Evolutionary conservation across 1,140 invertebrate genomes (phyloP).

Genomic region (Atta cephalotes): DNA sequence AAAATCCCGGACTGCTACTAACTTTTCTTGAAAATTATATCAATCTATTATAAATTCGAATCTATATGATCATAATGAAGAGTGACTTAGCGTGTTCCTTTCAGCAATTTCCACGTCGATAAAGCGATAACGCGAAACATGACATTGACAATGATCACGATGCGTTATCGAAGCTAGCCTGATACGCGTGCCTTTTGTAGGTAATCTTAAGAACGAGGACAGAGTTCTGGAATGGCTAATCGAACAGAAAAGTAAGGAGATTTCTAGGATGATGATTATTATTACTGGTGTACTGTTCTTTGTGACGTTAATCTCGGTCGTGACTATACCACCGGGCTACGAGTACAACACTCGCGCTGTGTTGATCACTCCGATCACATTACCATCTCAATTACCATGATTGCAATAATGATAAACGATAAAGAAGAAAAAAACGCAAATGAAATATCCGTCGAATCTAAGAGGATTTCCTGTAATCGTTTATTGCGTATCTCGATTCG

Average conservation of each 20-base stretch:
- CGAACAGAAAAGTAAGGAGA: constrained; percentile 96
- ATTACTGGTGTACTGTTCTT: constrained; percentile 86
- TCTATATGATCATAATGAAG: constrained; percentile 17
- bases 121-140: constrained; percentile 56
- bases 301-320: constrained; percentile 86
- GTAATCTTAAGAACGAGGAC: constrained; percentile 97
- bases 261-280: constrained; percentile 86
- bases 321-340: constrained; percentile 85
- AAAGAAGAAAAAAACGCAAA: constrained; percentile 3
- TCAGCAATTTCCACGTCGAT: constrained; percentile 50
- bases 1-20: background rate
- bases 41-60: background rate
- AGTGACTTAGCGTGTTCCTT: constrained; percentile 47
- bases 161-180: constrained; percentile 61
- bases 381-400: constrained; percentile 81
- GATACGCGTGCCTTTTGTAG: constrained; percentile 89
- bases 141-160: constrained; percentile 60
- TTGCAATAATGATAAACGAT: constrained; percentile 20
- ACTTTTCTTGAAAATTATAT: background rate
- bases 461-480: background rate
- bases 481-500: constrained; percentile 13
- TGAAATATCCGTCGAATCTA: constrained; percentile 42
- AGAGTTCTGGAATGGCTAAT: constrained; percentile 98
- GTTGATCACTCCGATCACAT: constrained; percentile 82
- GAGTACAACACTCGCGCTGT: constrained; percentile 82